Percentiles rank a stretch among this genome's conserved stretches.
Evolutionary conservation across 2,113 vertebrate genomes (phyloP).

Genomic region (Sprattus sprattus): DNA sequence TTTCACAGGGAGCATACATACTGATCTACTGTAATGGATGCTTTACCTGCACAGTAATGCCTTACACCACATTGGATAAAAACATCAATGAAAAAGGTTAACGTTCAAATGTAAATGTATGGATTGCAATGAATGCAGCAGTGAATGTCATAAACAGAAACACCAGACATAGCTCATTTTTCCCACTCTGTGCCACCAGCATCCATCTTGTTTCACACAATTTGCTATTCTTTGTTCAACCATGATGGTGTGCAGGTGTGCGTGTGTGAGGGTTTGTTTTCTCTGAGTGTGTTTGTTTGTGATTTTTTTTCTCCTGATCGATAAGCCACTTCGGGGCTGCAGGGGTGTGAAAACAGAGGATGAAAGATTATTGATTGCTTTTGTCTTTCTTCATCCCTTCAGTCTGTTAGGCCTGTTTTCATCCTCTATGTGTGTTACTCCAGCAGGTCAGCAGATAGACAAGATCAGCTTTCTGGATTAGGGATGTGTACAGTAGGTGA

Average conservation of each 20-base stretch:
- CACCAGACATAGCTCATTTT: not conserved
- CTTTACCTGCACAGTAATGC: too few species aligned
- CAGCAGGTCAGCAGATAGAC: not conserved
- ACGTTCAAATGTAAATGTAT: not conserved
- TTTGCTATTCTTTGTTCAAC: not conserved
- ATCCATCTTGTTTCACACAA: not conserved
- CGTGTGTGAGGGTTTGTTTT: not conserved
- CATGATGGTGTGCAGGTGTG: not conserved
- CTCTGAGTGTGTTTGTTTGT: not conserved
- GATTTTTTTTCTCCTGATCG: not conserved
- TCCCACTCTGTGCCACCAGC: not conserved
- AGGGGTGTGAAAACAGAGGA: not conserved
- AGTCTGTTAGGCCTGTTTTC: not conserved
- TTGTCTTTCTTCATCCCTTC: not conserved
- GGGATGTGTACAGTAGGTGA: not conserved
- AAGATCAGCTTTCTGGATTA: not conserved
- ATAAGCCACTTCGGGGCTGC: not conserved
- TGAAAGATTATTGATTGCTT: constrained; percentile 10
- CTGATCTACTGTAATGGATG: not conserved
- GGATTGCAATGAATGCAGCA: not conserved
- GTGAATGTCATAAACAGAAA: not conserved
- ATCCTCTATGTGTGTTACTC: not conserved
- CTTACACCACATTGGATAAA: too few species aligned
- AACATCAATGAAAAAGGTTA: not conserved
- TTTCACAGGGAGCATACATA: not conserved